Base-by-base conservation (phyloP, 2,797 vertebrate species). In the Taenioides sp. region DNA sequence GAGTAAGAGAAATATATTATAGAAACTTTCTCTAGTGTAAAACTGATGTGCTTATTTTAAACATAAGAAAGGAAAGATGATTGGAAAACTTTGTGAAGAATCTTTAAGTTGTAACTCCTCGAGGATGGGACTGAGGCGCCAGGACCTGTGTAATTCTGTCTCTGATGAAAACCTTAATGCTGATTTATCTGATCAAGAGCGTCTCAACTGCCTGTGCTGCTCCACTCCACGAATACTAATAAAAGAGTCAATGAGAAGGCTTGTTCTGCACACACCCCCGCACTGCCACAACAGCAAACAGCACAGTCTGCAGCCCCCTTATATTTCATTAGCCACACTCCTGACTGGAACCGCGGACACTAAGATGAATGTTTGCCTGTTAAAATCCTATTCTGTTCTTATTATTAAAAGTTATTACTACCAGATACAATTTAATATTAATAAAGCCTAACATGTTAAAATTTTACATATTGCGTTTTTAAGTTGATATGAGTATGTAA, bases 141-240 rank as follows among this genome's bases (percentile, higher is more conserved):
- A 62, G 85, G 77, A 80, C 82, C 80, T 84, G 72, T 90, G 88
- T 90, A 89, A 91, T 91, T 90, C 85, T 83, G 72, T 74, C 67
- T 76, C 74, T 84, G 82, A 90, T 92, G 86, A 89, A 91, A 89
- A 91, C 83, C 84, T 83, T 90, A 88, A 90, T 90, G 76, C 83
- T 86, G 84, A 90, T 91, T 91, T 84, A 92, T 91, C 85, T 90
- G 89, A 89, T 91, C 88, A 89, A 87, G 87, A 86, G 85, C 57
- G 79, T 80, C 87, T 92, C 77, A 83, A 87, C 86, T 82, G 81
- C 84, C 75, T 80, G 70, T 68, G 70, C 52, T 34, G 77, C 71
- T 79, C 68, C 82, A 80, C 88, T 76, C 22, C 52, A 76, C 73
- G 92, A 92, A 92, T 91, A 88, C 88, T 90, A 92, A 92, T 91